Evolutionary conservation across 2,797 vertebrate species (phyloP).

Genomic region (Choloepus didactylus): DNA sequence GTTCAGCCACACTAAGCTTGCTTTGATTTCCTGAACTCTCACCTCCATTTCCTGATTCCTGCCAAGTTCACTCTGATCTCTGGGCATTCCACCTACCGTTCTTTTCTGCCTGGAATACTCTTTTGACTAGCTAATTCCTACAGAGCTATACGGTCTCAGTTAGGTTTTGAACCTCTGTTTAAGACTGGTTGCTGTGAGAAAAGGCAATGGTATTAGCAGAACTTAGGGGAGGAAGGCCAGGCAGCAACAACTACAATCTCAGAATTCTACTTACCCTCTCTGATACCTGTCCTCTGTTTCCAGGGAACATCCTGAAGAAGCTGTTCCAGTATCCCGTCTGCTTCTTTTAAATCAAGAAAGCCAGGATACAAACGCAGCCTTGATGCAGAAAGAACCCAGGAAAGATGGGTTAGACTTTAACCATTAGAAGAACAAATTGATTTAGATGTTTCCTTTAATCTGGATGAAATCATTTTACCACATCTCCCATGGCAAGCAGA

Average conservation of each 20-base stretch:
- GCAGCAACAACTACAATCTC: neutral
- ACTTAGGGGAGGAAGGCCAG: neutral
- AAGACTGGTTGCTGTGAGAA: neutral
- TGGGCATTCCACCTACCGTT: neutral
- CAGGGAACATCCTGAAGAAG: slow-evolving; percentile 94
- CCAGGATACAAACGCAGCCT: slow-evolving; percentile 92
- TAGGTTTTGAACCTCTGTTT: neutral
- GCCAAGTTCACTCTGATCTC: neutral
- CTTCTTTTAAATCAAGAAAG: slow-evolving; percentile 92
- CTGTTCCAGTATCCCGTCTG: slow-evolving; percentile 94
- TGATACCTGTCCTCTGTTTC: slow-evolving; percentile 94
- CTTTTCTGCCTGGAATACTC: neutral
- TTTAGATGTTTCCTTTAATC: neutral
- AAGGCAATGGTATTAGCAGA: neutral
- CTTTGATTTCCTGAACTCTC: neutral
- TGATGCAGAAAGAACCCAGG: slow-evolving; percentile 75
- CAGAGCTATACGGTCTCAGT: neutral
- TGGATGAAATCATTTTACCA: neutral
- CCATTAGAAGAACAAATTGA: neutral
- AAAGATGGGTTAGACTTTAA: neutral
- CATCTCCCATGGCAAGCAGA: neutral
- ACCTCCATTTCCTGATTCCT: neutral
- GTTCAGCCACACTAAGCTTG: neutral
- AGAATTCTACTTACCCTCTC: slow-evolving; percentile 85
- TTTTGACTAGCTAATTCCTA: neutral